These are phyloP conservation scores for Caenorhabditis sp. DNA, from an alignment of 2,888 invertebrate genomes.

Conservation along the genomic window DNA sequence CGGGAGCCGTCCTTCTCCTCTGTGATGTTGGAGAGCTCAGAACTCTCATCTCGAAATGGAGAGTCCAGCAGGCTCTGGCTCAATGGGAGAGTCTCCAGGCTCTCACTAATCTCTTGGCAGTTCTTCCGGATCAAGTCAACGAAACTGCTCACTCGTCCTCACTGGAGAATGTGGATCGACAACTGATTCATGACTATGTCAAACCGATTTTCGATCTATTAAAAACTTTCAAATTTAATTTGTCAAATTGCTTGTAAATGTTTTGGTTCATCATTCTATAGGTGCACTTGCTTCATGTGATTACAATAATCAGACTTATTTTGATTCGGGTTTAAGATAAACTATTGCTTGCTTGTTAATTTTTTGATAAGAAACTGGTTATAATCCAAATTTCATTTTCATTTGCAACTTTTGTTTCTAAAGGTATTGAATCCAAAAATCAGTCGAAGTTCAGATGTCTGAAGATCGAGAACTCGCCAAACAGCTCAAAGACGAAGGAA, in stretches of 20 bases:
- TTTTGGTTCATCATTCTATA: too few species aligned
- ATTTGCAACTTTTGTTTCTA: too few species aligned
- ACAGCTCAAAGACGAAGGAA: slow-evolving; percentile 85
- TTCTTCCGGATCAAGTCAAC: slow-evolving; percentile 95
- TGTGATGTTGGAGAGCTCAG: slow-evolving; percentile 97
- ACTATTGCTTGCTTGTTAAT: slow-evolving; percentile 15
- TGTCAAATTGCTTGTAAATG: too few species aligned
- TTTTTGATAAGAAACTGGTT: background rate
- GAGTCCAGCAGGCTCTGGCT: slow-evolving; percentile 50
- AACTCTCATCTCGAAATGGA: slow-evolving; percentile 67
- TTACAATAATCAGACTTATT: slow-evolving; percentile 17
- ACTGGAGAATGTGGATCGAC: slow-evolving; percentile 88
- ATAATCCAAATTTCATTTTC: background rate
- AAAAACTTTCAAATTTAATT: slow-evolving; percentile 58
- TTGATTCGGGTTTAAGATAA: slow-evolving; percentile 35
- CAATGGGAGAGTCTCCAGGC: slow-evolving; percentile 88
- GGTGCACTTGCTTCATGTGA: slow-evolving; percentile 13
- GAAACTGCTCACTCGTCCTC: slow-evolving; percentile 95
- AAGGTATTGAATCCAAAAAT: too few species aligned
- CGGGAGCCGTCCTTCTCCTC: slow-evolving; percentile 96
- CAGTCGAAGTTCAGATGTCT: slow-evolving; percentile 27
- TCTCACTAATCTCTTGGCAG: slow-evolving; percentile 94
- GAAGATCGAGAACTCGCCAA: slow-evolving; percentile 29
- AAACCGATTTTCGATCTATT: slow-evolving; percentile 89
- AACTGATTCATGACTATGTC: slow-evolving; percentile 93